These are phyloP conservation scores for Heliconius hortense DNA, from an alignment of 2,888 invertebrate species.

Conservation along the genomic window DNA sequence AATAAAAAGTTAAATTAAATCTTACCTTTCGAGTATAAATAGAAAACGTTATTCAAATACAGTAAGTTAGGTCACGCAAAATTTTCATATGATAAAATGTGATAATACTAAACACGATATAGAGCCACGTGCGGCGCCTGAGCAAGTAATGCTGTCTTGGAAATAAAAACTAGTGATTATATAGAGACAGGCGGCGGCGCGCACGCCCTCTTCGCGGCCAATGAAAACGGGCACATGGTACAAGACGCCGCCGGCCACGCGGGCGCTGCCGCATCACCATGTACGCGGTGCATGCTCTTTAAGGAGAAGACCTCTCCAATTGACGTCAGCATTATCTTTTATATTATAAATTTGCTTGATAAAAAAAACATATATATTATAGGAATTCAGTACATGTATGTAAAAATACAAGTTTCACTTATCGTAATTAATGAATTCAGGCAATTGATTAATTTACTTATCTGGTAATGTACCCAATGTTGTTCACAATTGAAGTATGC, in stretches of 20 bases:
- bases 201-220: constrained; percentile 74
- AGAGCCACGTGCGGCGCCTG: constrained; percentile 53
- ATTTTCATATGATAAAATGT: constrained; percentile 21
- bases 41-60: constrained; percentile 35
- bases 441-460: neutral
- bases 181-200: constrained; percentile 62
- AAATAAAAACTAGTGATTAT: constrained; percentile 53
- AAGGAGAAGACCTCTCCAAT: constrained; percentile 53
- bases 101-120: constrained; percentile 37
- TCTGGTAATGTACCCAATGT: neutral
- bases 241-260: constrained; percentile 65
- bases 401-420: neutral
- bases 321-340: constrained; percentile 9
- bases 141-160: constrained; percentile 56
- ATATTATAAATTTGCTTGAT: no score
- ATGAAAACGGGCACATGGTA: constrained; percentile 62
- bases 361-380: no score
- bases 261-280: constrained; percentile 55
- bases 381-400: neutral
- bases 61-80: constrained; percentile 32
- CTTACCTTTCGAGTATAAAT: constrained; percentile 30
- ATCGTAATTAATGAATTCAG: neutral
- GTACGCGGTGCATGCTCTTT: constrained; percentile 65
- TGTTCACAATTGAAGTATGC: neutral
- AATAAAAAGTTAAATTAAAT: neutral